phyloP scores from a whole-genome alignment of 2,797 vertebrate genomes.

The Hirundo rustica region DNA sequence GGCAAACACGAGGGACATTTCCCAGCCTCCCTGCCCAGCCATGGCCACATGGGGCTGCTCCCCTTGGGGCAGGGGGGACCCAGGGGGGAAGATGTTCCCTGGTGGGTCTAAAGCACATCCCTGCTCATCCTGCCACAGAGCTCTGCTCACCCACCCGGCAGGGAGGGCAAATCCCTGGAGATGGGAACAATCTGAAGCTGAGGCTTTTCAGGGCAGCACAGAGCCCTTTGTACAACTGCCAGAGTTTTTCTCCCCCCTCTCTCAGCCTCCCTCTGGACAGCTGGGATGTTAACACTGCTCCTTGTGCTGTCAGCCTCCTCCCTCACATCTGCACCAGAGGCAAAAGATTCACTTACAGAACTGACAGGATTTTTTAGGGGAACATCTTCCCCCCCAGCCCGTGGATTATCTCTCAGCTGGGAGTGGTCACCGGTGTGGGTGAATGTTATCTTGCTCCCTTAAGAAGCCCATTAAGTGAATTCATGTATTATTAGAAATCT shows the following conservation, averaged over 20 bases:
- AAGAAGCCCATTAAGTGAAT: slow-evolving; percentile 12
- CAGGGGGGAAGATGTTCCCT: neutral
- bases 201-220: neutral
- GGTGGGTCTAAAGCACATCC: neutral
- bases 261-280: neutral
- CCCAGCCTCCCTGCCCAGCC: neutral
- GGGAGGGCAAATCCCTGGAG: neutral
- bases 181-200: neutral
- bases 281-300: neutral
- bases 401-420: neutral
- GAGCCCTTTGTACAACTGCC: neutral
- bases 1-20: neutral
- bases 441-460: neutral
- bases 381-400: neutral
- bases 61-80: neutral
- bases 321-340: neutral
- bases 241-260: neutral
- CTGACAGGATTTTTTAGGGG: neutral
- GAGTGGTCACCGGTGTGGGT: neutral
- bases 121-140: neutral
- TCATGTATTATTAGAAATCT: slow-evolving; percentile 44
- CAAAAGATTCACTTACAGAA: neutral
- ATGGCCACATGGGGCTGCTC: neutral
- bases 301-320: neutral
- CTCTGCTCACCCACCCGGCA: neutral